Evolutionary conservation across 2,113 vertebrate species (phyloP).

Genomic region (Halcyon senegalensis): DNA sequence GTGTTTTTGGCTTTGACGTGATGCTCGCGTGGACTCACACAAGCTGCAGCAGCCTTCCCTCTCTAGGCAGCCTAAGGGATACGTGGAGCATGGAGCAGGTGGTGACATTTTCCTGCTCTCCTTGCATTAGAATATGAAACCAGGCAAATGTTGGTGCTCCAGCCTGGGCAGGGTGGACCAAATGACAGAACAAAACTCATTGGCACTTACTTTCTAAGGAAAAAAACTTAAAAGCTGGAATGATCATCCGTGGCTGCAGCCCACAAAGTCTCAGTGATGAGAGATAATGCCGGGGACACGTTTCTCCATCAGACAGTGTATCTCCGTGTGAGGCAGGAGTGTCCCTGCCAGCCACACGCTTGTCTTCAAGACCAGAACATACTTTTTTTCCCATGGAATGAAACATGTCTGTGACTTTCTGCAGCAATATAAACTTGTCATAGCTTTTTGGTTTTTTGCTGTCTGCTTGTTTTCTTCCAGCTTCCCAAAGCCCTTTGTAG

Average conservation of each 20-base stretch:
- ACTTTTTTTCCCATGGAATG: background rate
- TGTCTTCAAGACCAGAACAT: background rate
- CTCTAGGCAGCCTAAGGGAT: background rate
- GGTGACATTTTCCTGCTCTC: background rate
- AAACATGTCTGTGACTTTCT: background rate
- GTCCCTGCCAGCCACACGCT: background rate
- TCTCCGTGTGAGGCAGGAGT: background rate
- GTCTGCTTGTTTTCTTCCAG: background rate
- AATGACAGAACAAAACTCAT: background rate
- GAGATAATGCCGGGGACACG: accelerated
- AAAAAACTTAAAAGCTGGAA: background rate
- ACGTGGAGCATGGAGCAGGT: background rate
- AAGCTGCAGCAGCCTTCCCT: background rate
- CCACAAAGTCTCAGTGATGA: no score
- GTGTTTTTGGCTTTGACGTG: background rate
- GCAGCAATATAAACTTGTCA: background rate
- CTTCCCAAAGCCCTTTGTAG: background rate
- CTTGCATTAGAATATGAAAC: background rate
- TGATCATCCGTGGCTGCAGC: background rate
- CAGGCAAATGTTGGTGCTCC: background rate
- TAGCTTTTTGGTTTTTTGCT: background rate
- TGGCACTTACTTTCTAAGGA: background rate
- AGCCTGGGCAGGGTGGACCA: accelerated
- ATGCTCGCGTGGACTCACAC: background rate
- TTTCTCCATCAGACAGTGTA: background rate